Evolutionary conservation across 1,140 invertebrate species (phyloP).

Genomic region (Schlechtendalia chinensis): DNA sequence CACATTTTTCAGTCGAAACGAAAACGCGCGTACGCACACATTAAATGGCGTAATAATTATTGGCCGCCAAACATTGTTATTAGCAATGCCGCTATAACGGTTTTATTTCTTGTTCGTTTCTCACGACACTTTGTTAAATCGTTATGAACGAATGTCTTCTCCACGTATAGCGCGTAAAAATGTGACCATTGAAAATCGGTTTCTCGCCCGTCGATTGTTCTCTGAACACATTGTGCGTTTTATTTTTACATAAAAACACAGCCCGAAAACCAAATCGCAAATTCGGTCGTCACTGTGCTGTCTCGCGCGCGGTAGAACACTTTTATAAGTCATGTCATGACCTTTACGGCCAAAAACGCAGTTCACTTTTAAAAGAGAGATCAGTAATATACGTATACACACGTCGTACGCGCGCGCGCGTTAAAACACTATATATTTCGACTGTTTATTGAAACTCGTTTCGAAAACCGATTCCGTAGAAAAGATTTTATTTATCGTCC

Average conservation of each 20-base stretch:
- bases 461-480: conserved; percentile 1
- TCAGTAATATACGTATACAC: background rate
- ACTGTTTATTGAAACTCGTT: conserved; percentile 11
- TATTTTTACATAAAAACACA: background rate
- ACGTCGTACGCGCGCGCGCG: too few species aligned
- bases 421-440: background rate
- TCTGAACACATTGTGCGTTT: background rate
- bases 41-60: too few species aligned
- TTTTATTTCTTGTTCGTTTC: too few species aligned
- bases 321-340: background rate
- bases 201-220: background rate
- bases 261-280: background rate
- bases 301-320: background rate
- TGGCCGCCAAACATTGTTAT: too few species aligned
- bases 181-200: too few species aligned
- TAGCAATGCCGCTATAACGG: too few species aligned
- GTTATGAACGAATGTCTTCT: too few species aligned
- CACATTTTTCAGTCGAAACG: too few species aligned
- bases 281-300: conserved; percentile 3
- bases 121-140: too few species aligned
- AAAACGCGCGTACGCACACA: too few species aligned
- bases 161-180: too few species aligned
- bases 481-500: conserved; percentile 13
- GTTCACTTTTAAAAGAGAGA: conserved; percentile 21
- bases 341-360: conserved; percentile 8